Conservation (phyloP, 1,140 invertebrate species). For the Drosophila pachea region DNA sequence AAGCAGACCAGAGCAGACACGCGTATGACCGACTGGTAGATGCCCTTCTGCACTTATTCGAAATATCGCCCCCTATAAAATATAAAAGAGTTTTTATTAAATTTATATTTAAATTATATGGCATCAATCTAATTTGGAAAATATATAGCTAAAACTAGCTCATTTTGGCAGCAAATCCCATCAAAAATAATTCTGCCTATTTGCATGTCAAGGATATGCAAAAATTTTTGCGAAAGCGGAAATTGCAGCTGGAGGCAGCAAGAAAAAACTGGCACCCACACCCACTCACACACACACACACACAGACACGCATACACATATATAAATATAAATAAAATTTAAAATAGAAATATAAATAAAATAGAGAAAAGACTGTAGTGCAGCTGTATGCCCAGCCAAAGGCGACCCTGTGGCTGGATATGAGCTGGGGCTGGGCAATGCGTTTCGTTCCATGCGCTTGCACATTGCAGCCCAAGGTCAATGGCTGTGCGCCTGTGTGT, state of each 20-base stretch:
- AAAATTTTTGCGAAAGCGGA: slow-evolving; percentile 3
- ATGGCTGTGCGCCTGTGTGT: slow-evolving; percentile 34
- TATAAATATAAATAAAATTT: not conserved
- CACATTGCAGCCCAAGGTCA: slow-evolving; percentile 48
- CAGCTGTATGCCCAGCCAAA: slow-evolving; percentile 13
- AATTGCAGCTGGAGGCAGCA: slow-evolving; percentile 34
- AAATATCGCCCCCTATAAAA: too few relatives aligned
- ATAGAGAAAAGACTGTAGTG: slow-evolving; percentile 16
- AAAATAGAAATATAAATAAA: slow-evolving; percentile 5
- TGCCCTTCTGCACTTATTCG: too few relatives aligned
- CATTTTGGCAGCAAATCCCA: not conserved
- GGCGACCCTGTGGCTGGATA: slow-evolving; percentile 24
- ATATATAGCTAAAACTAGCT: not conserved
- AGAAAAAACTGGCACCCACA: slow-evolving; percentile 32
- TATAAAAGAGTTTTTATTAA: too few relatives aligned
- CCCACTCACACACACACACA: not conserved
- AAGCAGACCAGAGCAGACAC: too few relatives aligned
- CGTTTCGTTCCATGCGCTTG: slow-evolving; percentile 49
- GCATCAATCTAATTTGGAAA: too few relatives aligned
- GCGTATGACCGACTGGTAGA: too few relatives aligned
- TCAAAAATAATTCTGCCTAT: not conserved
- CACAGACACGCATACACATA: not conserved
- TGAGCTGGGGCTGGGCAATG: slow-evolving; percentile 26
- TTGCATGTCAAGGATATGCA: slow-evolving; percentile 16
- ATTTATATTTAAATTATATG: too few relatives aligned